phyloP scores from a whole-genome alignment of 1,140 invertebrate genomes.

The Drosophila leontia region DNA sequence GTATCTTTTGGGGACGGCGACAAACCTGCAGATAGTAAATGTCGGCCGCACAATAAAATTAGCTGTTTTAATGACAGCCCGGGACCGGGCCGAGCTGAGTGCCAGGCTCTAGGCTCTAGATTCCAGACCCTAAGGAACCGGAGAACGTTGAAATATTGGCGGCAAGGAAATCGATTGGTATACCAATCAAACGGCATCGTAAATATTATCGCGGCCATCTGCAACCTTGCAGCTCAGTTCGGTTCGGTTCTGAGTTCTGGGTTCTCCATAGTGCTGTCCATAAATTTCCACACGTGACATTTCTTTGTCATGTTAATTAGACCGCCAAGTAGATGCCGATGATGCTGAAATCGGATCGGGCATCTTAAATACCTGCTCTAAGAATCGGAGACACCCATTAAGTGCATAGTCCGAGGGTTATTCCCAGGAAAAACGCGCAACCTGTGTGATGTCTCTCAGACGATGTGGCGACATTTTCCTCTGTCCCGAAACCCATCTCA shows the following conservation, averaged over 20 bases:
- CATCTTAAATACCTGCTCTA: constrained; percentile 74
- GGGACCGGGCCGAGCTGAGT: constrained; percentile 49
- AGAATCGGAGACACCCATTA: constrained; percentile 57
- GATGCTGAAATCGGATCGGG: constrained; percentile 71
- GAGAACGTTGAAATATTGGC: constrained; percentile 58
- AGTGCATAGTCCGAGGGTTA: constrained; percentile 49
- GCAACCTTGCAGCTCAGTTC: constrained; percentile 56
- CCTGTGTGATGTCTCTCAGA: constrained; percentile 40
- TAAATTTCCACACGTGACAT: constrained; percentile 80
- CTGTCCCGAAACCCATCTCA: constrained; percentile 21
- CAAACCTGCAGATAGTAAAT: constrained; percentile 76
- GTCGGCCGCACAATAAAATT: constrained; percentile 81
- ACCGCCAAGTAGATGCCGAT: constrained; percentile 62
- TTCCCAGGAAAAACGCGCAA: constrained; percentile 48
- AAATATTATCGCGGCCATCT: constrained; percentile 78
- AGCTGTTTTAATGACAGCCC: constrained; percentile 77
- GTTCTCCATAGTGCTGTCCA: constrained; percentile 61
- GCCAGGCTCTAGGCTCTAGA: constrained; percentile 27
- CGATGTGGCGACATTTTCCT: constrained; percentile 65
- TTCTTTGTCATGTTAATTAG: constrained; percentile 85
- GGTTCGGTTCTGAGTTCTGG: neutral
- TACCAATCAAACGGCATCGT: constrained; percentile 80
- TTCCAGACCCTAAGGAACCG: constrained; percentile 18
- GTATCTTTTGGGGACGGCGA: constrained; percentile 38
- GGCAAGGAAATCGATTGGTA: constrained; percentile 68